phyloP scores from a whole-genome alignment of 2,888 invertebrate species.

The Steinernema carpocapsae region DNA sequence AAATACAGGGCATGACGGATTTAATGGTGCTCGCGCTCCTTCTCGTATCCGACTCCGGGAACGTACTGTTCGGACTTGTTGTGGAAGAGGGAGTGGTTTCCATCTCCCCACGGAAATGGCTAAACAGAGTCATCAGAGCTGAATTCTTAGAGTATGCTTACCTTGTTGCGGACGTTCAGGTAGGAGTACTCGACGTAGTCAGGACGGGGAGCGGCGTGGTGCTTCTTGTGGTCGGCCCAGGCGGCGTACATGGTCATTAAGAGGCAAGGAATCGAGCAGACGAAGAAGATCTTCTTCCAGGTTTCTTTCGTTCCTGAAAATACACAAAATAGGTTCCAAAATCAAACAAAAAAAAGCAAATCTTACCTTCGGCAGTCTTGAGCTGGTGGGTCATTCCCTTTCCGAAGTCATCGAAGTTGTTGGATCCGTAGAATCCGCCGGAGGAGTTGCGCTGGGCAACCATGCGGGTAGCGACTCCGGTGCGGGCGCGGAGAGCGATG shows the following conservation, averaged over 20 bases:
- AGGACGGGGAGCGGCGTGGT: constrained; percentile 53
- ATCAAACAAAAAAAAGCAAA: not conserved
- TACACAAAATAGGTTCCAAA: constrained; percentile 1
- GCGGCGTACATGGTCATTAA: constrained; percentile 61
- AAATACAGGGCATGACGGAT: constrained; percentile 21
- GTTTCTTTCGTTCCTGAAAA: constrained; percentile 55
- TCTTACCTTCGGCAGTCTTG: constrained; percentile 58
- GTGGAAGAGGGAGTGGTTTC: constrained; percentile 85
- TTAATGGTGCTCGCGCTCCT: constrained; percentile 46
- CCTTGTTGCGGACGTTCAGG: constrained; percentile 52
- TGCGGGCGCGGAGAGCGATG: constrained; percentile 21
- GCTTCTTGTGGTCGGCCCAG: constrained; percentile 49
- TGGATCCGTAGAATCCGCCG: constrained; percentile 61
- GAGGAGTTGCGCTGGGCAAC: constrained; percentile 50
- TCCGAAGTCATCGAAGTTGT: constrained; percentile 64
- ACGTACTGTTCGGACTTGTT: constrained; percentile 72
- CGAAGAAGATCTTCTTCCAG: constrained; percentile 66
- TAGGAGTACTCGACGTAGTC: constrained; percentile 65
- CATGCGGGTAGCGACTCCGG: not conserved
- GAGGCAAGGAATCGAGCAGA: constrained; percentile 62
- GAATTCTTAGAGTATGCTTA: not conserved
- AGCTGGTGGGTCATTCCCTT: constrained; percentile 43
- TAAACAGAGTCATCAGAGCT: not conserved
- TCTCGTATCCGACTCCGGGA: constrained; percentile 67
- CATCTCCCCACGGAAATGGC: constrained; percentile 93